Evolutionary conservation across 2,113 vertebrate genomes (phyloP), one percentile per base, ranked within the genome.

Genomic region (Albula goreensis): DNA sequence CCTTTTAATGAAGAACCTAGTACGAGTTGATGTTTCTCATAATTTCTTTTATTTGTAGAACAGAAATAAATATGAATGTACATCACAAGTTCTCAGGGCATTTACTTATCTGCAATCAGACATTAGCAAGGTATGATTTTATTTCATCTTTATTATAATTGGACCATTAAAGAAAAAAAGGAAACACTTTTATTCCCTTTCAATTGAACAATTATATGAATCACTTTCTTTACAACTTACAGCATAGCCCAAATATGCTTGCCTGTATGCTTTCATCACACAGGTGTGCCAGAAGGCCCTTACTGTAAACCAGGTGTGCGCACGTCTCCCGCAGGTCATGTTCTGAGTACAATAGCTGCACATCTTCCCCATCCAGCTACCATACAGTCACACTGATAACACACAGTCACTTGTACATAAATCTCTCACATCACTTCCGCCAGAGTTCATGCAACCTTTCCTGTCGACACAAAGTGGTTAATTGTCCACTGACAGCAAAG

Each of bases 101-200:
- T 25, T 22, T 22, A 31, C 25, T 1, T 2, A 7, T n/a, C 8
- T 25, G n/a, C 70, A n/a, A 22, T 31, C 10, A 74, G 9, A 74
- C 7, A 7, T 60, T 70, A 74, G 70, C 22, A 74, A 25, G 2
- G 19, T 70, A 70, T 70, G 3, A 70, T 70, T 70, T 22, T 22
- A 70, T 60, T 78, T 63, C 22, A 50, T 50, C 4, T 12, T 50
- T 9, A 50, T 19, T n/a, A 60, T 19, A 50, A 77, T 50, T 53
- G 66, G 83, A 53, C 22, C 25, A 49, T 84, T 31, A n/a, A 52
- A 52, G 50, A 52, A 52, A 50, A 51, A 52, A 77, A 1, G 8
- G 25, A 74, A 70, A n/a, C 70, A n/a, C 70, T 74, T 74, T 74
- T 22, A 50, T 22, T 83, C 25, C 3, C 83, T 83, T 74, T 74